phyloP scores from a whole-genome alignment of 1,140 invertebrate genomes.

The Drosophila tristis region DNA sequence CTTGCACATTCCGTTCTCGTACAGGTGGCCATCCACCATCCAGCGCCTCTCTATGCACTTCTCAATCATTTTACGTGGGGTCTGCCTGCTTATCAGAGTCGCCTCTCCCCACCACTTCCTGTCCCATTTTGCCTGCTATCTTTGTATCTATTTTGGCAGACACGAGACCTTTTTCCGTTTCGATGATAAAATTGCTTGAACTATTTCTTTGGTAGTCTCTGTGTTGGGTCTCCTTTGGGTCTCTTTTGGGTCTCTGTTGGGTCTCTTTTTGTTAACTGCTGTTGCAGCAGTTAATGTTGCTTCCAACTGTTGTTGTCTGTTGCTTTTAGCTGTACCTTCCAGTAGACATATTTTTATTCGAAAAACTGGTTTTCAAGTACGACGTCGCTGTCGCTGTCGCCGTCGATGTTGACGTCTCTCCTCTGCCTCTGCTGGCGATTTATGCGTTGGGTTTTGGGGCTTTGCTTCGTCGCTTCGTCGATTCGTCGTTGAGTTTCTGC shows the following conservation, averaged over 20 bases:
- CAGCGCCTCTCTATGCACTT: conserved; percentile 28
- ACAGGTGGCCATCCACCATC: conserved; percentile 1
- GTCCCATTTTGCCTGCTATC: conserved; percentile 35
- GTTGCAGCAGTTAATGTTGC: conserved; percentile 22
- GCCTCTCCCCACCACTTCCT: conserved; percentile 36
- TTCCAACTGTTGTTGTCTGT: conserved; percentile 1
- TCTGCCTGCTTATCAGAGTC: conserved; percentile 20
- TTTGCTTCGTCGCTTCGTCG: too few relatives aligned
- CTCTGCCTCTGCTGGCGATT: conserved; percentile 49
- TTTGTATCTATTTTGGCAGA: conserved; percentile 4
- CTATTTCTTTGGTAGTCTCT: conserved; percentile 38
- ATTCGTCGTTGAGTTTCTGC: conserved; percentile 7
- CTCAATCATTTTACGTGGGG: conserved; percentile 18
- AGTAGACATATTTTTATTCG: conserved; percentile 63
- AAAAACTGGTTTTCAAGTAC: conserved; percentile 79
- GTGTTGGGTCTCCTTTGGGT: background rate
- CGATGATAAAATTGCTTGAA: conserved; percentile 40
- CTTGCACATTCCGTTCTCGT: too few relatives aligned
- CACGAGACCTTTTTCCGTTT: conserved; percentile 21
- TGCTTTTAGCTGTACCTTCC: conserved; percentile 71
- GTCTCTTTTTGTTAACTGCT: conserved; percentile 20
- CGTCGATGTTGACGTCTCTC: conserved; percentile 10
- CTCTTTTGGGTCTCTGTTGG: conserved; percentile 34
- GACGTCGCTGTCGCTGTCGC: conserved; percentile 34
- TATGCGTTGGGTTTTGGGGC: conserved; percentile 67